phyloP scores from a whole-genome alignment of 1,140 invertebrate genomes.

The Coelopa frigida region DNA sequence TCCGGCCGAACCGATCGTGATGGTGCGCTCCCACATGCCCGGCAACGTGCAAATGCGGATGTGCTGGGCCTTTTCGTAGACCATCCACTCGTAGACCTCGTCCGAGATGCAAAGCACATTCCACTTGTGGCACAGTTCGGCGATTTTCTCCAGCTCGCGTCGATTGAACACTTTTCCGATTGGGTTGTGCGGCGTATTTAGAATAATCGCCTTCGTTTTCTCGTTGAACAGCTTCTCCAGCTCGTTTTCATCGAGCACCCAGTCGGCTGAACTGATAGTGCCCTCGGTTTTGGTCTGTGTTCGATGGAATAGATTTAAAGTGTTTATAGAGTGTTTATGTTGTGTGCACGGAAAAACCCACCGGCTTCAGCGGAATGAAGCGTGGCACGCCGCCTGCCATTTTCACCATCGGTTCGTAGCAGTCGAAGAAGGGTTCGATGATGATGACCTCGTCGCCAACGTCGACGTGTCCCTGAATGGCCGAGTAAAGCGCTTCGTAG shows the following conservation, averaged over 20 bases:
- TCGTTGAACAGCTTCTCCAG: conserved; percentile 74
- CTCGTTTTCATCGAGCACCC: conserved; percentile 79
- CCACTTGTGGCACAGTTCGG: conserved; percentile 83
- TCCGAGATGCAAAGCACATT: conserved; percentile 88
- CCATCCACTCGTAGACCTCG: conserved; percentile 98
- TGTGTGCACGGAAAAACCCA: conserved; percentile 42
- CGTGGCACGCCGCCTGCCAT: conserved; percentile 79
- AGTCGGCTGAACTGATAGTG: conserved; percentile 68
- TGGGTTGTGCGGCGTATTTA: conserved; percentile 97
- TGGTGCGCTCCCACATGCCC: conserved; percentile 95
- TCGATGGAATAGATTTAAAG: background rate
- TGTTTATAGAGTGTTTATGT: background rate
- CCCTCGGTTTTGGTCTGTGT: conserved; percentile 29
- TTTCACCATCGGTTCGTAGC: conserved; percentile 91
- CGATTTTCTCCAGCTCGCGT: conserved; percentile 71
- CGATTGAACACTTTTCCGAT: conserved; percentile 81
- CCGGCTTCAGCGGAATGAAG: conserved; percentile 81
- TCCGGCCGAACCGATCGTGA: conserved; percentile 95
- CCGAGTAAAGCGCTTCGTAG: conserved; percentile 83
- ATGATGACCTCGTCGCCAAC: conserved; percentile 90
- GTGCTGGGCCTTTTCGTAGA: conserved; percentile 80
- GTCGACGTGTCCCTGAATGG: conserved; percentile 78
- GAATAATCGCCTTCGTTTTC: conserved; percentile 90
- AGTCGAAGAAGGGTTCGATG: conserved; percentile 98
- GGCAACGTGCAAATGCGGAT: conserved; percentile 88